Evolutionary conservation across 2,888 invertebrate species (phyloP).

Genomic region (Dryadula phaetusa): DNA sequence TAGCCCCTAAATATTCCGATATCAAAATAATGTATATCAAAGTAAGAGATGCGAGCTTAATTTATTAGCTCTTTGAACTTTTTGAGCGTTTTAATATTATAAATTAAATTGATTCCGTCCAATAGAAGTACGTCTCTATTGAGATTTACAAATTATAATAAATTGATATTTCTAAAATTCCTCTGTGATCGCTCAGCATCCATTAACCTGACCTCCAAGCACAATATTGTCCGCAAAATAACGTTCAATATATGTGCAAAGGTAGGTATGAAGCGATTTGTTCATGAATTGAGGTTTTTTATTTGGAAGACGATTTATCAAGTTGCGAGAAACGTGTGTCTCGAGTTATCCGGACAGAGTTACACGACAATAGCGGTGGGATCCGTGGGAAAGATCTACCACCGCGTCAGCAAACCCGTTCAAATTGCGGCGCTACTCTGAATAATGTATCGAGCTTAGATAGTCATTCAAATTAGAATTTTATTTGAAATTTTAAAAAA

Average conservation of each 20-base stretch:
- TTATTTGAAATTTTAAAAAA: no score
- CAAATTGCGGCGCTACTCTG: slow-evolving; percentile 49
- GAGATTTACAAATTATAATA: slow-evolving; percentile 8
- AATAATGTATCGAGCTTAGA: slow-evolving; percentile 33
- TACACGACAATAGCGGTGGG: slow-evolving; percentile 60
- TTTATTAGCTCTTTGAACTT: slow-evolving; percentile 23
- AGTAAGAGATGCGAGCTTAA: slow-evolving; percentile 10
- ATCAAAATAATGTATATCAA: slow-evolving; percentile 27
- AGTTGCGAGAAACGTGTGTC: slow-evolving; percentile 59
- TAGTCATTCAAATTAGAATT: neutral
- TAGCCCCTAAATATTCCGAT: slow-evolving; percentile 33
- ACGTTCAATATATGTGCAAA: neutral
- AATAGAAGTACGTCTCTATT: neutral
- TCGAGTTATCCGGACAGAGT: slow-evolving; percentile 56
- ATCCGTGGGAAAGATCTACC: slow-evolving; percentile 55
- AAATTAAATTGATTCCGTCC: slow-evolving; percentile 19
- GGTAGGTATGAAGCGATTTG: slow-evolving; percentile 43
- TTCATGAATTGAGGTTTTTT: slow-evolving; percentile 44
- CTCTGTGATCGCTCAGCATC: neutral
- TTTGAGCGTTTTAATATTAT: slow-evolving; percentile 13
- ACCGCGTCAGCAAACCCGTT: slow-evolving; percentile 66
- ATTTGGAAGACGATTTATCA: slow-evolving; percentile 65
- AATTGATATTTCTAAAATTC: neutral
- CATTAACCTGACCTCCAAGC: neutral
- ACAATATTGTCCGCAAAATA: slow-evolving; percentile 10